phyloP scores from a whole-genome alignment of 2,888 invertebrate species.

The Himalopsyche japonica region DNA sequence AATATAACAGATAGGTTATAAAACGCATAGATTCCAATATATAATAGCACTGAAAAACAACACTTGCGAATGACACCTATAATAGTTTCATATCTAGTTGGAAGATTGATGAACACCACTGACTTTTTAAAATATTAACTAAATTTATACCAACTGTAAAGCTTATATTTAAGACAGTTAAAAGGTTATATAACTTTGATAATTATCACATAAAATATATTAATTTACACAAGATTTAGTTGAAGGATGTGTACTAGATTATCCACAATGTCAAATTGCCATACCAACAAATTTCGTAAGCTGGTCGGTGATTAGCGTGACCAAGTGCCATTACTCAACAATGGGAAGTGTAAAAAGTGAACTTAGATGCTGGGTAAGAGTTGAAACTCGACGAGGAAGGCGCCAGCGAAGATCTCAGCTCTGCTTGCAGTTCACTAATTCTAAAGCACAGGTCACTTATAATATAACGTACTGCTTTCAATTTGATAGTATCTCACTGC shows the following conservation, averaged over 20 bases:
- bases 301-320: neutral
- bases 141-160: too few species aligned
- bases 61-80: too few species aligned
- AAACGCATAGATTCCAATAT: too few species aligned
- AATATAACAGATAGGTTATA: too few species aligned
- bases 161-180: too few species aligned
- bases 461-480: too few species aligned
- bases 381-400: constrained; percentile 33
- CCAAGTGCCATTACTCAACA: neutral
- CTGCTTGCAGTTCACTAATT: constrained; percentile 18
- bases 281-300: neutral
- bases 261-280: neutral
- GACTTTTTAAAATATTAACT: too few species aligned
- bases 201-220: neutral
- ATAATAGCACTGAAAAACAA: too few species aligned
- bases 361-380: constrained; percentile 28
- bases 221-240: neutral
- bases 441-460: constrained; percentile 30
- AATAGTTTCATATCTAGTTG: too few species aligned
- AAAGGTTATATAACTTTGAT: too few species aligned
- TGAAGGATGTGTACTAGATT: neutral
- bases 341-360: constrained; percentile 3
- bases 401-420: constrained; percentile 29
- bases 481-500: too few species aligned
- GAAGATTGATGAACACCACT: too few species aligned